phyloP scores from a whole-genome alignment of 2,888 invertebrate species.

The Seira sanloemensis region DNA sequence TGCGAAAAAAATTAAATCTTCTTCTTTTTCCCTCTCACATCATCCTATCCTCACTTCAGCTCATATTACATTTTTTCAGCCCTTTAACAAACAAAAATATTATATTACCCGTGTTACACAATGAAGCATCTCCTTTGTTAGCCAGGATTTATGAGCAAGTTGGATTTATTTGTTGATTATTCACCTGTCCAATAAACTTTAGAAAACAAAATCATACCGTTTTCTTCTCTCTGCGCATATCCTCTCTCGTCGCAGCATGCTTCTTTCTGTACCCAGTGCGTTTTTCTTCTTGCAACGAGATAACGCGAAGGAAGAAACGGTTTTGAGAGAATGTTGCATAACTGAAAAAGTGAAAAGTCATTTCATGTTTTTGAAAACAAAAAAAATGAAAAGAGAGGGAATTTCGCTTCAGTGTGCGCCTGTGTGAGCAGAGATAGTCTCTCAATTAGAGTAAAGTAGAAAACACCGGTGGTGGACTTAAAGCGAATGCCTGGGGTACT shows the following conservation, averaged over 20 bases:
- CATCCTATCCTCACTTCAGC: no score
- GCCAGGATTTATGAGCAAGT: conserved; percentile 31
- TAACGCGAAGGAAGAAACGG: neutral
- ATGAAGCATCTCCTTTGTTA: neutral
- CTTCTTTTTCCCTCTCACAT: neutral
- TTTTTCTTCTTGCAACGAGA: neutral
- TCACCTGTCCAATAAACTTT: conserved; percentile 43
- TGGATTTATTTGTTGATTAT: conserved; percentile 44
- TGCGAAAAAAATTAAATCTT: neutral
- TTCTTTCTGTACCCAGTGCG: neutral
- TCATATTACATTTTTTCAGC: neutral
- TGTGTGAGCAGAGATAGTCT: no score
- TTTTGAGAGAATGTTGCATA: neutral
- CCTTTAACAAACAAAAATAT: neutral
- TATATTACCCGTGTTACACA: neutral
- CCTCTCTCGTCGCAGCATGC: neutral
- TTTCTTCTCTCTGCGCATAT: no score
- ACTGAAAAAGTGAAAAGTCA: neutral
- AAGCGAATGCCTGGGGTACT: conserved; percentile 4
- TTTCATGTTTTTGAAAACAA: neutral
- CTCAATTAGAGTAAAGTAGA: no score
- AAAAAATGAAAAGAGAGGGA: no score
- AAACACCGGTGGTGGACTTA: no score
- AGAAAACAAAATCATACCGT: conserved; percentile 7
- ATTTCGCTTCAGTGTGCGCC: no score